Percentiles rank a stretch among this genome's conserved stretches.
Evolutionary conservation across 2,888 invertebrate species (phyloP).

Genomic region (Erannis defoliaria): DNA sequence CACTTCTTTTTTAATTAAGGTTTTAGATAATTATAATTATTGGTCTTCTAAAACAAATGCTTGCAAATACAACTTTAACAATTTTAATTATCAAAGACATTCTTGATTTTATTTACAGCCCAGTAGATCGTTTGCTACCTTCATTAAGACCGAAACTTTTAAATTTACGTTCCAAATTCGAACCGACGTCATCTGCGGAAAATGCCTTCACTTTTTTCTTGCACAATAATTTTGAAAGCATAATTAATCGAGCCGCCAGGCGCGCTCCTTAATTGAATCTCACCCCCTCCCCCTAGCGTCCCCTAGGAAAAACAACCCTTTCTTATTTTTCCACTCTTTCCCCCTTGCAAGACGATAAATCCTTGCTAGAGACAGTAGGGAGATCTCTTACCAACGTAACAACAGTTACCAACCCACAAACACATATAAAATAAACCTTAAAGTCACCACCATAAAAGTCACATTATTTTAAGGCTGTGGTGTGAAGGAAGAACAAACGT

Average conservation of each 20-base stretch:
- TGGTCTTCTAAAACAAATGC: too few species aligned
- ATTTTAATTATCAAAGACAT: too few species aligned
- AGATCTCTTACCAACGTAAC: constrained; percentile 71
- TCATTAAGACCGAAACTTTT: constrained; percentile 28
- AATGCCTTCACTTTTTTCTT: constrained; percentile 54
- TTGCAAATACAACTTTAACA: too few species aligned
- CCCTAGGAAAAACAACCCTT: constrained; percentile 85
- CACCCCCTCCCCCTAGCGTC: constrained; percentile 66
- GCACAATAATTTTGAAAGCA: constrained; percentile 70
- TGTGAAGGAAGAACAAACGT: constrained; percentile 44
- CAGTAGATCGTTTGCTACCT: not conserved
- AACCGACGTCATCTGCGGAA: constrained; percentile 44
- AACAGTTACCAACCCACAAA: not conserved
- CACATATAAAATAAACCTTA: constrained; percentile 13
- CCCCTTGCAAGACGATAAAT: constrained; percentile 85
- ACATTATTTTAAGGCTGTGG: constrained; percentile 18
- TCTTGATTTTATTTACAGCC: not conserved
- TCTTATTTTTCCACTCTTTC: constrained; percentile 82
- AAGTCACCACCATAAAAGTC: not conserved
- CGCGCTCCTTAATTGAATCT: constrained; percentile 83
- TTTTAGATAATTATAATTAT: too few species aligned
- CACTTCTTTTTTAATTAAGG: too few species aligned
- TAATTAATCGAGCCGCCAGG: constrained; percentile 78
- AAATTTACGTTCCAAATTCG: constrained; percentile 35
- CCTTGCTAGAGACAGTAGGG: constrained; percentile 83